Base-by-base conservation (phyloP, 2,888 invertebrate species). In the Oegoconia quadripuncta region DNA sequence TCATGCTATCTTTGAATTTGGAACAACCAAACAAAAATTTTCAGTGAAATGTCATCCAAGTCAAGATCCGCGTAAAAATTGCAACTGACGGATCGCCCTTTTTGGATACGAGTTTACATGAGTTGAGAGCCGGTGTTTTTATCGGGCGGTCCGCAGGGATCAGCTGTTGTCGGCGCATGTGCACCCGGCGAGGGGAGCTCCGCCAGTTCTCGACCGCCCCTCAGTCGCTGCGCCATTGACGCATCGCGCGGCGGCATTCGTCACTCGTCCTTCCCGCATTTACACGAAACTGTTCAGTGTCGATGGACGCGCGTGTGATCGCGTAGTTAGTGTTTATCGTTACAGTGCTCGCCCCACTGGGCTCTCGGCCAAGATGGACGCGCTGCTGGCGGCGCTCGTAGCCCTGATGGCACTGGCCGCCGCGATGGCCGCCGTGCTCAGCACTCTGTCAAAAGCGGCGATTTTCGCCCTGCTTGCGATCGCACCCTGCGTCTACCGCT, bases 371-470 rank as follows among this genome's bases (percentile, higher is more conserved):
- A 83, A 70, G 69, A 88, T 88, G 88, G 88, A 88, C 75, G 88
- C 88, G 65, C 70, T 88, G 52, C 73, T 88, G 65, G 87, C 84
- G 58, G 80, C 84, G 61, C 75, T 88, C 66, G 88, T 84, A 52
- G 83, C 82, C 54, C 74, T 88, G 46, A 86, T 88, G 88, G 88
- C 82, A 72, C 68, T 84, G 66, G 87, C 86, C 52, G 87, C 84
- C 62, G 82, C 84, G 65, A 89, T 88, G 87, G 89, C 88, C 69
- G 88, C 83, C 63, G 76, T 89, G 59, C 89, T 91, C 55, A 88
- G 88, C 64, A 88, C 91, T 48, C 82, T 92, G 44, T 81, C 93
- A 29, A 91, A 93, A 78, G 91, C 91, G 69, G 93, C 94, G 49
- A 93, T 93, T 72, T 93, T 94, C 43, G 88, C 94, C 41, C 66